phyloP scores from a whole-genome alignment of 2,113 vertebrate genomes.

The Pelusios castaneus region DNA sequence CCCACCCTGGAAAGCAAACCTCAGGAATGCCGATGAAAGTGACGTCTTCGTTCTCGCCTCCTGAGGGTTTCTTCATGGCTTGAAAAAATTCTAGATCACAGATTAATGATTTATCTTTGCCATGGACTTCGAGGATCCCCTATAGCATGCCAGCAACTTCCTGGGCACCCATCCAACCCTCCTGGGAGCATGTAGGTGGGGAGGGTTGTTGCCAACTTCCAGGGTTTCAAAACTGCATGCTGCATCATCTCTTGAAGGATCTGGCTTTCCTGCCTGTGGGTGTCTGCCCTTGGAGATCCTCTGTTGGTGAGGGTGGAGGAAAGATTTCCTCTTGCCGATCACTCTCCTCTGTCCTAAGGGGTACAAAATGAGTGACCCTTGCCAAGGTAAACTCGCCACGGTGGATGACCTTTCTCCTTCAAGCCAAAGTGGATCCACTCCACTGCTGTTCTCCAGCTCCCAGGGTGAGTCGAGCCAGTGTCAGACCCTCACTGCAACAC shows the following conservation, averaged over 20 bases:
- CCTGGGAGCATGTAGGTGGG: background rate
- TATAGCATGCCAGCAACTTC: background rate
- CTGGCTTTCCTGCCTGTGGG: fast-evolving
- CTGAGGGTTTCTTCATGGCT: background rate
- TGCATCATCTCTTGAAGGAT: background rate
- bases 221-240: background rate
- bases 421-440: background rate
- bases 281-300: background rate
- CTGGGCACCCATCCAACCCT: background rate
- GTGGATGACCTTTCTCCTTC: background rate
- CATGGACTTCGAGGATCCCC: background rate
- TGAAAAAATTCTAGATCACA: background rate
- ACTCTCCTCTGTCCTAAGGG: background rate
- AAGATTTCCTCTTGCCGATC: background rate
- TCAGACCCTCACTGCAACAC: too few relatives aligned
- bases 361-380: background rate
- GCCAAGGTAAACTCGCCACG: background rate
- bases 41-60: constrained; percentile 37
- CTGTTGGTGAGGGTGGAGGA: background rate
- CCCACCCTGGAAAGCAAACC: constrained; percentile 72
- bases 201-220: fast-evolving
- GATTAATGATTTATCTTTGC: background rate
- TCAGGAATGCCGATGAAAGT: constrained; percentile 70
- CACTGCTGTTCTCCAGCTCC: background rate
- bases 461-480: background rate